Evolutionary conservation across 2,113 vertebrate genomes (phyloP).

Genomic region (Pionites leucogaster): DNA sequence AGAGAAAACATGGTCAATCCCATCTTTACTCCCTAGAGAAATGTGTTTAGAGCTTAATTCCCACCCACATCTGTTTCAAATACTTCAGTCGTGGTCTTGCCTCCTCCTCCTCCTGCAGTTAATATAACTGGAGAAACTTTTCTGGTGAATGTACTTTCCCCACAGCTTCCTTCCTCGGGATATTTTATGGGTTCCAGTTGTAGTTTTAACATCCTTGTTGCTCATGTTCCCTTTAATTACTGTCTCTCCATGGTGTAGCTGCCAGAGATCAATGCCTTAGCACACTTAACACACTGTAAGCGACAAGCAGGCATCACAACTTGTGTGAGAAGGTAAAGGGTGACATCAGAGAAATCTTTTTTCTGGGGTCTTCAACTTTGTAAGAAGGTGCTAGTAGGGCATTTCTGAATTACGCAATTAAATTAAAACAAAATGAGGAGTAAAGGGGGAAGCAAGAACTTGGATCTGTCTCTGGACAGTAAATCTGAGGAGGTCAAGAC

Average conservation of each 20-base stretch:
- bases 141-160: background rate
- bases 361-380: background rate
- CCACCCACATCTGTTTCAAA: background rate
- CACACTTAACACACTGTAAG: background rate
- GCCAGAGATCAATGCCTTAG: background rate
- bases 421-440: background rate
- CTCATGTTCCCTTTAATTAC: background rate
- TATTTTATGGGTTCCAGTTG: background rate
- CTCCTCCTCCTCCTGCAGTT: background rate
- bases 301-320: background rate
- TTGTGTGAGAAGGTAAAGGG: background rate
- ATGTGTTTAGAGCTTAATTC: background rate
- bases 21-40: background rate
- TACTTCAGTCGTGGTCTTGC: accelerated
- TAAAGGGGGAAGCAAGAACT: background rate
- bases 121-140: background rate
- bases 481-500: background rate
- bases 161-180: background rate
- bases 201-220: background rate
- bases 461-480: background rate
- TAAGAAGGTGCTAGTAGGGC: background rate
- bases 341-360: background rate
- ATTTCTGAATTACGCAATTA: background rate
- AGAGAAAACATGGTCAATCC: background rate
- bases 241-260: accelerated